phyloP scores from a whole-genome alignment of 2,797 vertebrate species.

The Macropodus opercularis region DNA sequence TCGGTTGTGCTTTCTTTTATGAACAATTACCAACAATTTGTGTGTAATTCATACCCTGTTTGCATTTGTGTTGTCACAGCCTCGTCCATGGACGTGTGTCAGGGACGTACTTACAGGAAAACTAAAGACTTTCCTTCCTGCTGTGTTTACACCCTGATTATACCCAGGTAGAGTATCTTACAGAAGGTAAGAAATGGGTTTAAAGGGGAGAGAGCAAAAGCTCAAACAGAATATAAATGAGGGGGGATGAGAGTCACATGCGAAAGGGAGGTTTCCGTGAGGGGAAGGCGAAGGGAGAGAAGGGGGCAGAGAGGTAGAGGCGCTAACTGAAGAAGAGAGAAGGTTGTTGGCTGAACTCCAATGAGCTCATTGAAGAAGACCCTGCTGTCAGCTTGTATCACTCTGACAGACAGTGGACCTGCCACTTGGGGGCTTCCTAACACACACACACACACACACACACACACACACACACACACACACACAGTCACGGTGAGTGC shows the following conservation, averaged over 20 bases:
- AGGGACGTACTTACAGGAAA: too few relatives aligned
- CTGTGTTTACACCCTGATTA: slow-evolving; percentile 57
- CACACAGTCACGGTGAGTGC: too few relatives aligned
- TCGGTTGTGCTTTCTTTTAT: too few relatives aligned
- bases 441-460: slow-evolving; percentile 24
- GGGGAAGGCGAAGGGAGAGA: slow-evolving; percentile 6
- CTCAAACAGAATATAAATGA: slow-evolving; percentile 59
- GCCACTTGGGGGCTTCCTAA: slow-evolving; percentile 41
- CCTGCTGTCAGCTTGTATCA: slow-evolving; percentile 64
- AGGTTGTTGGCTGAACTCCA: slow-evolving; percentile 72
- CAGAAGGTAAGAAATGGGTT: slow-evolving; percentile 38
- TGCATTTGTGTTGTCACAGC: slow-evolving; percentile 15
- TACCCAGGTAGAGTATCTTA: slow-evolving; percentile 32
- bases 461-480: neutral
- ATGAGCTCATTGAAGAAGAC: slow-evolving; percentile 68
- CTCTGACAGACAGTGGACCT: slow-evolving; percentile 64
- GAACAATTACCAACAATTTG: slow-evolving; percentile 3
- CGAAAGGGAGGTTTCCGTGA: slow-evolving; percentile 27
- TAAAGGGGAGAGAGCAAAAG: slow-evolving; percentile 21
- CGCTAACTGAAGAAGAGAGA: slow-evolving; percentile 45
- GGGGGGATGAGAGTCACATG: slow-evolving; percentile 39
- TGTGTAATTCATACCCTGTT: slow-evolving; percentile 15
- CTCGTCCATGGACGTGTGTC: slow-evolving; percentile 9
- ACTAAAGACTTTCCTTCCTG: too few relatives aligned
- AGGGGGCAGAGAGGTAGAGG: slow-evolving; percentile 16